Percentiles rank a stretch among this genome's conserved stretches.
Conservation (phyloP, 2,888 invertebrate species). For the Camptogramma bilineatum region DNA sequence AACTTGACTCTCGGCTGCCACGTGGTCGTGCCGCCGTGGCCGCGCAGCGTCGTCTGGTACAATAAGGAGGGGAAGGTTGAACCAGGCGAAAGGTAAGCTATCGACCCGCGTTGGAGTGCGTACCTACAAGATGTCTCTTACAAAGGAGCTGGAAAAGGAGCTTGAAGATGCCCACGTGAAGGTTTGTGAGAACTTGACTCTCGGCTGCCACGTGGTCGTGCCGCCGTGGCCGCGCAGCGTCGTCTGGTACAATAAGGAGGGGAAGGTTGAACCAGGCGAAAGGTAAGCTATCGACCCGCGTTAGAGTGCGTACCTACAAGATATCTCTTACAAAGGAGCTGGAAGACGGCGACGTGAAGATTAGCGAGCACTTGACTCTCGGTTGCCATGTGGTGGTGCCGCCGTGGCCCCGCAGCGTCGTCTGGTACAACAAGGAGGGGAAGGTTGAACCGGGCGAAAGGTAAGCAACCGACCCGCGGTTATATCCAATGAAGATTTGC, state of each 20-base stretch:
- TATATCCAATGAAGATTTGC: slow-evolving; percentile 92
- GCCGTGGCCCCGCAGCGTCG: slow-evolving; percentile 93
- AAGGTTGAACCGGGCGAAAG: slow-evolving; percentile 89
- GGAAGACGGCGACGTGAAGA: slow-evolving; percentile 90
- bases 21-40: slow-evolving; percentile 94
- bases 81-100: slow-evolving; percentile 85
- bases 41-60: slow-evolving; percentile 91
- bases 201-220: slow-evolving; percentile 92
- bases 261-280: slow-evolving; percentile 89
- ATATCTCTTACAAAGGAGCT: slow-evolving; percentile 91
- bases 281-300: too few species aligned
- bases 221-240: slow-evolving; percentile 94
- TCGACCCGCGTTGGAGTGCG: too few species aligned
- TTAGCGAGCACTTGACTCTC: slow-evolving; percentile 90
- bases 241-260: slow-evolving; percentile 93
- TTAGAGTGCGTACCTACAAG: too few species aligned
- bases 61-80: slow-evolving; percentile 93
- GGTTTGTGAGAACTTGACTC: slow-evolving; percentile 90
- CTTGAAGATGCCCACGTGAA: slow-evolving; percentile 90
- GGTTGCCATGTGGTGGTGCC: slow-evolving; percentile 93
- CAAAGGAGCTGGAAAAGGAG: too few species aligned
- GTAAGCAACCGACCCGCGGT: too few species aligned
- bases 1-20: slow-evolving; percentile 90
- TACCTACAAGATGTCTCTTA: too few species aligned
- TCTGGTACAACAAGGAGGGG: slow-evolving; percentile 94